A percentile compares a stretch with the other conserved stretches of the same genome.
These are phyloP conservation scores for Willisornis vidua DNA, from an alignment of 2,113 vertebrate genomes.

Conservation along the genomic window DNA sequence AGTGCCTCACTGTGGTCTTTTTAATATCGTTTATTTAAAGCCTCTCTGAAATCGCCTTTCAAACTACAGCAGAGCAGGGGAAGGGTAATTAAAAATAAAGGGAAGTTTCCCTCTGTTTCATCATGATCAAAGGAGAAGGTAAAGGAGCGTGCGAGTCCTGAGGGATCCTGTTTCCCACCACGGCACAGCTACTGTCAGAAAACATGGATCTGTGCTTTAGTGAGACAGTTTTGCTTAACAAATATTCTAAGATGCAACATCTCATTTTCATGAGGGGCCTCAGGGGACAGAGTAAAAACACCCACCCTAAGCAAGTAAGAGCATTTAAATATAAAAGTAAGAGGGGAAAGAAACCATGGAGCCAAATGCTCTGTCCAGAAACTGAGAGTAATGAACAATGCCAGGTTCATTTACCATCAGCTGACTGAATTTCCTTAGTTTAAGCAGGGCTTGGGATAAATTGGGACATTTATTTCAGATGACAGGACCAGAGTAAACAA, in stretches of 20 bases:
- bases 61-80: background rate
- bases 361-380: background rate
- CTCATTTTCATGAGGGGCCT: constrained; percentile 7
- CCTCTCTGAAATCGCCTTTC: background rate
- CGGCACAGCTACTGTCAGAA: background rate
- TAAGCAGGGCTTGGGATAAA: constrained; percentile 35
- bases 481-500: constrained; percentile 56
- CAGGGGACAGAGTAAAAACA: background rate
- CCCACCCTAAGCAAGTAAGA: background rate
- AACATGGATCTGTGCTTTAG: background rate
- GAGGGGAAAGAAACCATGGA: background rate
- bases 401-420: constrained; percentile 11
- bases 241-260: background rate
- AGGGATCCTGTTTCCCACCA: background rate
- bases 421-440: constrained; percentile 4
- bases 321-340: constrained; percentile 7
- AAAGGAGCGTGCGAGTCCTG: background rate
- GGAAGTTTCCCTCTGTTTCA: constrained; percentile 2
- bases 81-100: constrained; percentile 24
- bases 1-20: background rate
- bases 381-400: background rate
- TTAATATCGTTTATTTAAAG: background rate
- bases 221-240: constrained; percentile 17
- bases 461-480: constrained; percentile 55
- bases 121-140: constrained; percentile 23